A percentile compares a stretch with the other conserved stretches of the same genome.
These are phyloP conservation scores for Paraescarpia echinospica DNA, from an alignment of 1,140 invertebrate genomes.

Conservation along the genomic window DNA sequence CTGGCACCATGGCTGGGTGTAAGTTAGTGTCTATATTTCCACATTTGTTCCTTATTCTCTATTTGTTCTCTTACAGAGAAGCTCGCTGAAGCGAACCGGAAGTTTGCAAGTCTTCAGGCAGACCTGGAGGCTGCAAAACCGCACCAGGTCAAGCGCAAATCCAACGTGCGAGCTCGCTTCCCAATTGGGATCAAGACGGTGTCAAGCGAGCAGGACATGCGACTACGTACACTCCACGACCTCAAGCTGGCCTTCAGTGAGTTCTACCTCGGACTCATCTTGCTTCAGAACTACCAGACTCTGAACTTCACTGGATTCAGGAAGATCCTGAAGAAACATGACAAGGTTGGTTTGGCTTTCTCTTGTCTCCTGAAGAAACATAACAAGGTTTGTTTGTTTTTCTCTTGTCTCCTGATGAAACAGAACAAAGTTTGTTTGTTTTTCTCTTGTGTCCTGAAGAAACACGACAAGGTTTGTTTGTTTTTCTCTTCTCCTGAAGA, in stretches of 20 bases:
- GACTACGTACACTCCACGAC: conserved; percentile 69
- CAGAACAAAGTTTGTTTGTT: background rate
- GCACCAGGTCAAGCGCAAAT: background rate
- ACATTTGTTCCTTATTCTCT: conserved; percentile 21
- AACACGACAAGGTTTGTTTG: too few relatives aligned
- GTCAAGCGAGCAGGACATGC: background rate
- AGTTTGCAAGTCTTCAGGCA: conserved; percentile 86
- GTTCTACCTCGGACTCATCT: conserved; percentile 95
- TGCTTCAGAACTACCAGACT: conserved; percentile 80
- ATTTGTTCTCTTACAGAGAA: conserved; percentile 72
- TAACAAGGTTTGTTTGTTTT: conserved; percentile 8
- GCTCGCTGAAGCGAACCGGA: conserved; percentile 92
- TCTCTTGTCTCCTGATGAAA: too few relatives aligned
- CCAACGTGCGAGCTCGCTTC: background rate
- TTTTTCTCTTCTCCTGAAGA: background rate
- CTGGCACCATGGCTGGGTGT: too few relatives aligned
- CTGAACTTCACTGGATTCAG: conserved; percentile 98
- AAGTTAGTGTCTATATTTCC: background rate
- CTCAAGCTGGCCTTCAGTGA: conserved; percentile 98
- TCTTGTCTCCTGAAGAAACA: too few relatives aligned
- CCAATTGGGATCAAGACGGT: background rate
- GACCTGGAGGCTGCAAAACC: conserved; percentile 69
- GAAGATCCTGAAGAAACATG: conserved; percentile 99
- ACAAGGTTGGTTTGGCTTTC: conserved; percentile 74
- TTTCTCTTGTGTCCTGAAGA: background rate